Conservation (phyloP, 2,888 invertebrate genomes). For the Leptinotarsa rubiginosa region DNA sequence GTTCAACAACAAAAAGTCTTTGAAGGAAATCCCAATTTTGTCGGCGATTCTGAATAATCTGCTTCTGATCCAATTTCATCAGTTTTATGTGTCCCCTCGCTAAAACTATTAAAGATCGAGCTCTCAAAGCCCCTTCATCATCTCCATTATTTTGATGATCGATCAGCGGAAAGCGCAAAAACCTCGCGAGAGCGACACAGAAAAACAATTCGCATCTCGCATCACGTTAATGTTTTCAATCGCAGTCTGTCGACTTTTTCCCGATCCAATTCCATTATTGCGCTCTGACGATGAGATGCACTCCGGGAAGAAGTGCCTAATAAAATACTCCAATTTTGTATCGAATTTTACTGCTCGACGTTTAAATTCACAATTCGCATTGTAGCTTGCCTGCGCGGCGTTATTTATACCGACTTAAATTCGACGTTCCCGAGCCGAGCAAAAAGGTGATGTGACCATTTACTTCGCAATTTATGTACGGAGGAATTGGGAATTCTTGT, state of each 20-base stretch:
- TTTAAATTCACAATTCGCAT: conserved; percentile 34
- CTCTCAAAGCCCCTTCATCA: conserved; percentile 15
- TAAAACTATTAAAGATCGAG: conserved; percentile 5
- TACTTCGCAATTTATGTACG: conserved; percentile 8
- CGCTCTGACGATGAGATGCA: conserved; percentile 36
- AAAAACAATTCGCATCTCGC: conserved; percentile 35
- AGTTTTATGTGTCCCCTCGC: not conserved
- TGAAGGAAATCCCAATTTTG: no score
- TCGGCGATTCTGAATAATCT: not conserved
- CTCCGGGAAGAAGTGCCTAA: conserved; percentile 34
- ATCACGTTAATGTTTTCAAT: conserved; percentile 40
- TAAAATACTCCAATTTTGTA: conserved; percentile 39
- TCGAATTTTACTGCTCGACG: conserved; percentile 38
- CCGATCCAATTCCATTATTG: conserved; percentile 42
- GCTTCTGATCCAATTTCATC: not conserved
- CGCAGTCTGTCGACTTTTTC: conserved; percentile 36
- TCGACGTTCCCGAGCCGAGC: conserved; percentile 8
- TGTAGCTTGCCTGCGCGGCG: conserved; percentile 15
- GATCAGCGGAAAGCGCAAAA: conserved; percentile 20
- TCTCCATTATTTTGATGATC: conserved; percentile 12
- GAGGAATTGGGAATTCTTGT: conserved; percentile 3
- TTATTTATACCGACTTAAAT: conserved; percentile 7
- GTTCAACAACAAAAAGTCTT: no score
- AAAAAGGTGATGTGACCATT: conserved; percentile 17
- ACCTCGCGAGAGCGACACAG: conserved; percentile 24